Evolutionary conservation across 2,113 vertebrate genomes (phyloP).

Genomic region (Erpornis zantholeuca): DNA sequence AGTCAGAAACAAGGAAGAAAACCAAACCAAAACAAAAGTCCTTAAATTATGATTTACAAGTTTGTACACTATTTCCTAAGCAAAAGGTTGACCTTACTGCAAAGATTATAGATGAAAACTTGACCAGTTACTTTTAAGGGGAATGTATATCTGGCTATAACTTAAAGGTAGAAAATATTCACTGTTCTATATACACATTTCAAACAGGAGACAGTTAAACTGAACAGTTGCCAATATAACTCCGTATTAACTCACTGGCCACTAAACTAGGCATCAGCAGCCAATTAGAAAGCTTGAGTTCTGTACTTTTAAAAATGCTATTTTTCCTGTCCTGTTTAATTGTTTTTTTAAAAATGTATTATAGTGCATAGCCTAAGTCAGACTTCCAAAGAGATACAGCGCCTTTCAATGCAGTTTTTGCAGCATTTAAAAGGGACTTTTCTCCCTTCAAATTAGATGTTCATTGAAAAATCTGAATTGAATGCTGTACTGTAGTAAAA

Average conservation of each 20-base stretch:
- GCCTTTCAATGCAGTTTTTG: conserved; percentile 58
- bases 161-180: conserved; percentile 58
- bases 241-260: conserved; percentile 32
- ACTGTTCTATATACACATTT: conserved; percentile 37
- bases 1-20: conserved; percentile 53
- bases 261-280: conserved; percentile 57
- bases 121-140: conserved; percentile 57
- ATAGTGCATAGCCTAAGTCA: conserved; percentile 67
- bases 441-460: conserved; percentile 67
- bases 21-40: not conserved
- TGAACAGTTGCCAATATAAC: conserved; percentile 39
- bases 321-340: conserved; percentile 50
- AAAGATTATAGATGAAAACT: conserved; percentile 52
- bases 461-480: conserved; percentile 65
- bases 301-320: conserved; percentile 35
- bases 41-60: conserved; percentile 74
- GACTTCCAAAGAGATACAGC: conserved; percentile 65
- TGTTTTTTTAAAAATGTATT: conserved; percentile 52
- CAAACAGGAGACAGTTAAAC: conserved; percentile 46
- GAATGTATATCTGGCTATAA: conserved; percentile 53
- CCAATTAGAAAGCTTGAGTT: conserved; percentile 48
- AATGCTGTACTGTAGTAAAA: conserved; percentile 71
- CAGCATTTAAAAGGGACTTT: conserved; percentile 68
- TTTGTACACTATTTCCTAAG: conserved; percentile 75
- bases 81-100: conserved; percentile 48